Evolutionary conservation across 2,797 vertebrate species (phyloP), one percentile per base, ranked within the genome.

Genomic region (Ctenopoma multispine): DNA sequence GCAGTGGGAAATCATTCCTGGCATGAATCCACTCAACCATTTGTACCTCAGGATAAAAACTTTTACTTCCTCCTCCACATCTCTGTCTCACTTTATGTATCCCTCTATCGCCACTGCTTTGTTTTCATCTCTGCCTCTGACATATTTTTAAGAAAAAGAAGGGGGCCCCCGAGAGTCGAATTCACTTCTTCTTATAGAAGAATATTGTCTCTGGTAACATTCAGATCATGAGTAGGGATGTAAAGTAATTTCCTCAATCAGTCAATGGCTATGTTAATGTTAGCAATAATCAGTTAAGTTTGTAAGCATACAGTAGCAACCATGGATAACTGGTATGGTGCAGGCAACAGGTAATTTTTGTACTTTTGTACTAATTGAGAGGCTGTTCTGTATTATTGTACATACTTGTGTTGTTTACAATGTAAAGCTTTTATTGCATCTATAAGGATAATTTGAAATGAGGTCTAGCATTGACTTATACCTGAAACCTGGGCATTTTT

Each of bases 31-130:
- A 63, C 54, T 57, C 20, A 60, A 44, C 44, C 14, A 51, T 73
- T 79, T 80, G 21, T 69, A 72, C 60, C 57, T 49, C 40, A 41
- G 63, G 60, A 80, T 72, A 77, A 63, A 84, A 81, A 63, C 36
- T 23, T 63, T 70, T 20, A 50, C 55, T 31, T 69, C 51, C 15
- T 77, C 40, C 38, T 70, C 12, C 21, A 23, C 17, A 53, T 69
- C 23, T 41, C 17, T 46, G 6, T 50, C 15, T 81, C 7, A 43
- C 7, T 11, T 29, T 61, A 43, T 51, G 27, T 40, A 21, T 51
- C 36, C 7, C 58, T 23, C 5, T 12, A 4, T 55, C 36, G 3
- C 20, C n/a, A 5, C n/a, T n/a, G 41, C 47, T 50, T 59, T 78
- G 18, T 47, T 56, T 41, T 36, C 5, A 3, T 51, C 12, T 65